Percentiles rank a stretch among this genome's conserved stretches.
Conservation (phyloP, 2,113 vertebrate genomes). For the Collichthys lucidus region DNA sequence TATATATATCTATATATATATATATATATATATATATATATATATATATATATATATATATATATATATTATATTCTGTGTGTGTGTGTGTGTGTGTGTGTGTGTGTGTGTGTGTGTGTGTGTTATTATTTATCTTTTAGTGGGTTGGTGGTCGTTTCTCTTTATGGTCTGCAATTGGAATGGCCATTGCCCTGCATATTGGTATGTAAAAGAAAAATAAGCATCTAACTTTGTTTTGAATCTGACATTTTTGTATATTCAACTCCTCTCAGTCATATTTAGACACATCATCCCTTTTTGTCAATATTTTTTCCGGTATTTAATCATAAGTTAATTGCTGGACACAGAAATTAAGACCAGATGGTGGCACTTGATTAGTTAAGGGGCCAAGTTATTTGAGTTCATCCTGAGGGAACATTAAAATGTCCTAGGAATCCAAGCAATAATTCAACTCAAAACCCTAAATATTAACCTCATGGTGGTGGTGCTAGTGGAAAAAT, state of each 20-base stretch:
- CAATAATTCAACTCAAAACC: too few relatives aligned
- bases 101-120: too few relatives aligned
- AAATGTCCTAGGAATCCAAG: too few relatives aligned
- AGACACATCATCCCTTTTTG: neutral
- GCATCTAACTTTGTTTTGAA: neutral
- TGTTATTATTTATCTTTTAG: too few relatives aligned
- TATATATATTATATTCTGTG: too few relatives aligned
- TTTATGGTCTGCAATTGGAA: constrained; percentile 97
- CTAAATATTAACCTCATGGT: too few relatives aligned
- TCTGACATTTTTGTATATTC: neutral
- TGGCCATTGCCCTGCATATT: constrained; percentile 96
- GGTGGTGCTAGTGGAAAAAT: too few relatives aligned
- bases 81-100: too few relatives aligned
- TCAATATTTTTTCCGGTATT: neutral
- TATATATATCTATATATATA: too few relatives aligned
- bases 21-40: too few relatives aligned
- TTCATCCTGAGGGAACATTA: neutral
- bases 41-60: too few relatives aligned
- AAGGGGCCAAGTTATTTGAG: neutral
- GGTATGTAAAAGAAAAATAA: constrained; percentile 80
- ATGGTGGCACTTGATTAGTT: neutral
- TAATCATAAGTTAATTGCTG: too few relatives aligned
- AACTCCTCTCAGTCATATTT: neutral
- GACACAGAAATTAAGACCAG: neutral
- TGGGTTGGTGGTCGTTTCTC: constrained; percentile 99